Evolutionary conservation across 2,888 invertebrate genomes (phyloP).

Genomic region (Drosophila paramelanica): DNA sequence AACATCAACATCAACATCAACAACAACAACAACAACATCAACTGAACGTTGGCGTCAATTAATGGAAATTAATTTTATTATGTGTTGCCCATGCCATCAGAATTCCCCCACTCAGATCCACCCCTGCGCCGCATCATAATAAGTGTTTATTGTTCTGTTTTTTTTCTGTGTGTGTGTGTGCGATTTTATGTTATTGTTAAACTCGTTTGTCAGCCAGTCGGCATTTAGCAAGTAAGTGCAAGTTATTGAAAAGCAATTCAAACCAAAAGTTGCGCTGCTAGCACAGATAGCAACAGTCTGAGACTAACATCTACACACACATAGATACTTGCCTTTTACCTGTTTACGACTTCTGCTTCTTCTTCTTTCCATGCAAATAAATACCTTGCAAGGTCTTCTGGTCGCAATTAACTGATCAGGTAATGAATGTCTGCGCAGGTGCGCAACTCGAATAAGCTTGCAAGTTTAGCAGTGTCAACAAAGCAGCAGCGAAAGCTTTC

Average conservation of each 20-base stretch:
- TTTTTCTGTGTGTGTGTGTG: conserved; percentile 9
- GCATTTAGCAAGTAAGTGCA: conserved; percentile 75
- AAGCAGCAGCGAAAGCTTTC: conserved; percentile 8
- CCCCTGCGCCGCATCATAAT: conserved; percentile 23
- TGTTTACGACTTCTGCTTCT: conserved; percentile 6
- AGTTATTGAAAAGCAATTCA: conserved; percentile 49
- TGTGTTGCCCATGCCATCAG: conserved; percentile 37
- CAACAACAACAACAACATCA: conserved; percentile 14
- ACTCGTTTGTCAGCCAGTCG: conserved; percentile 58
- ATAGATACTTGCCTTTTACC: conserved; percentile 6
- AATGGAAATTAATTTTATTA: conserved; percentile 65
- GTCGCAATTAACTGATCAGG: conserved; percentile 12
- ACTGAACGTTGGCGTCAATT: conserved; percentile 33
- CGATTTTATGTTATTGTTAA: conserved; percentile 55
- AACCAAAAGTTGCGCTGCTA: conserved; percentile 19
- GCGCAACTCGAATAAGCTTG: conserved; percentile 33
- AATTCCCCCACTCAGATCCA: neutral
- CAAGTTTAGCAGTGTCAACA: conserved; percentile 8
- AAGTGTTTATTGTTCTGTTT: neutral
- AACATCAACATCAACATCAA: conserved; percentile 5
- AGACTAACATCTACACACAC: neutral
- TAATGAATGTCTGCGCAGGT: conserved; percentile 29
- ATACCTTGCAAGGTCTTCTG: conserved; percentile 53
- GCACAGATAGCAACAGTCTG: conserved; percentile 19
- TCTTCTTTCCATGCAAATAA: conserved; percentile 18